phyloP scores from a whole-genome alignment of 2,797 vertebrate genomes.

The Gallinago stenura region DNA sequence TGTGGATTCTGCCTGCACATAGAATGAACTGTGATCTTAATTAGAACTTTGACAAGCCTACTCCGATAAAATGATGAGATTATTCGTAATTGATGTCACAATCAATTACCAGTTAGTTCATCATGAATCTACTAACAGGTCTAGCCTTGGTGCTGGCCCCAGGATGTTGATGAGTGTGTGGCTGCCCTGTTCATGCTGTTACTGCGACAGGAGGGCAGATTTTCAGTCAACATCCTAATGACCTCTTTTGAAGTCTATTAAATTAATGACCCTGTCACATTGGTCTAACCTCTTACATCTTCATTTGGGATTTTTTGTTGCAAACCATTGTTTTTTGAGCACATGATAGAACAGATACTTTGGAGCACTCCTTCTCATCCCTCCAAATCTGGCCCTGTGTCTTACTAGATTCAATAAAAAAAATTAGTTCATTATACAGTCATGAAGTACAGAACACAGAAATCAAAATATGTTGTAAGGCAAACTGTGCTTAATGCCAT shows the following conservation, averaged over 20 bases:
- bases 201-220: slow-evolving; percentile 83
- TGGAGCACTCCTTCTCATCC: slow-evolving; percentile 13
- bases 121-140: slow-evolving; percentile 93
- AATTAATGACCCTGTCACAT: slow-evolving; percentile 87
- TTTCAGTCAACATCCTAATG: slow-evolving; percentile 88
- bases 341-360: slow-evolving; percentile 68
- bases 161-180: slow-evolving; percentile 90
- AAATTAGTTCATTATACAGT: slow-evolving; percentile 9
- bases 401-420: not conserved
- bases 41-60: slow-evolving; percentile 98
- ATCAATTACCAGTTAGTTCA: slow-evolving; percentile 93
- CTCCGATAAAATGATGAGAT: slow-evolving; percentile 98
- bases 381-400: slow-evolving; percentile 25
- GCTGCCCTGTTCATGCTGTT: slow-evolving; percentile 84
- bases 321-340: slow-evolving; percentile 75
- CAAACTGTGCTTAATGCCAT: not conserved
- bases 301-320: slow-evolving; percentile 78
- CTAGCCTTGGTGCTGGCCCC: slow-evolving; percentile 92
- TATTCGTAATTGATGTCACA: slow-evolving; percentile 99
- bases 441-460: not conserved
- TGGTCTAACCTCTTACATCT: slow-evolving; percentile 81
- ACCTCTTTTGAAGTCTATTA: slow-evolving; percentile 91
- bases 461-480: not conserved
- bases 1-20: slow-evolving; percentile 93
- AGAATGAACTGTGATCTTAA: slow-evolving; percentile 96